Percentiles rank a stretch among this genome's conserved stretches.
These are phyloP conservation scores for Cenopis cana DNA, from an alignment of 2,888 invertebrate genomes.

Conservation along the genomic window DNA sequence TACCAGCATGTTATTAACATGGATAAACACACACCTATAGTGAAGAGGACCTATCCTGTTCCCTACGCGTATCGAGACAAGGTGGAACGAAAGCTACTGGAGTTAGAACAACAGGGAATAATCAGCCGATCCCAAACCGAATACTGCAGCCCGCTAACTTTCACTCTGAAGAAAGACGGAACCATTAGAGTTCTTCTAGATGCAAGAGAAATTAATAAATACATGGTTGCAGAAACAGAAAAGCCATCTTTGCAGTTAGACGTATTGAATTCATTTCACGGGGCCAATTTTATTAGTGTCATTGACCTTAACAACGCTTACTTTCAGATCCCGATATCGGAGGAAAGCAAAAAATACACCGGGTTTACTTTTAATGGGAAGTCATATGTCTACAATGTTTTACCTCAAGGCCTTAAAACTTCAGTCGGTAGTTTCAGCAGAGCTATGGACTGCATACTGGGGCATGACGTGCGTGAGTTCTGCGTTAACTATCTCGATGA, in stretches of 20 bases:
- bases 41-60: slow-evolving; percentile 48
- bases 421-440: slow-evolving; percentile 50
- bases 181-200: slow-evolving; percentile 42
- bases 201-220: slow-evolving; percentile 45
- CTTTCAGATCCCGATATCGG: slow-evolving; percentile 45
- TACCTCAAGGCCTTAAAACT: slow-evolving; percentile 49
- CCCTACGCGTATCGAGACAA: slow-evolving; percentile 49
- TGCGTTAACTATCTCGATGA: slow-evolving; percentile 52
- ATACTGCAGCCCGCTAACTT: slow-evolving; percentile 49
- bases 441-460: slow-evolving; percentile 52
- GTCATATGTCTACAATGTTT: slow-evolving; percentile 46
- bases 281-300: slow-evolving; percentile 41
- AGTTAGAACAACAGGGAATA: slow-evolving; percentile 46
- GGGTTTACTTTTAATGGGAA: slow-evolving; percentile 45
- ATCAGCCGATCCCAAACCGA: slow-evolving; percentile 44
- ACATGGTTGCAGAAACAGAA: slow-evolving; percentile 44
- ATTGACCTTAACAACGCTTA: slow-evolving; percentile 49
- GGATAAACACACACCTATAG: slow-evolving; percentile 39
- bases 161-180: slow-evolving; percentile 37
- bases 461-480: slow-evolving; percentile 47
- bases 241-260: slow-evolving; percentile 42
- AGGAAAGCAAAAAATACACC: slow-evolving; percentile 44
- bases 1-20: slow-evolving; percentile 49
- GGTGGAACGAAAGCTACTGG: slow-evolving; percentile 46
- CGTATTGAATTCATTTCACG: slow-evolving; percentile 43